Percentiles rank a stretch among this genome's conserved stretches.
phyloP scores from a whole-genome alignment of 2,113 vertebrate species.

The Pangasianodon gigas region DNA sequence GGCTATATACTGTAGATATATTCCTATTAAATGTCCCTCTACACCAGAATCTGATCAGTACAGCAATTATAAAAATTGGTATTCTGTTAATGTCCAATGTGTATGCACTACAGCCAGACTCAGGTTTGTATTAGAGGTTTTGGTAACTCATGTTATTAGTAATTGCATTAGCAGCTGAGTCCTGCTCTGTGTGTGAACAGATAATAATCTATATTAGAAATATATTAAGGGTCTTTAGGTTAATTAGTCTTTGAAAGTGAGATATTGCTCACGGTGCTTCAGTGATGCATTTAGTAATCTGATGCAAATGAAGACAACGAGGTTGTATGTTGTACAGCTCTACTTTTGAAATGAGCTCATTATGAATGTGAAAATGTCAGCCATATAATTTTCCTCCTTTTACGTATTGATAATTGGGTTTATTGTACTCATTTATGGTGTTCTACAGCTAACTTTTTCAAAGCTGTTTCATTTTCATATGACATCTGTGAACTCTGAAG shows the following conservation, averaged over 20 bases:
- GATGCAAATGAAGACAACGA: neutral
- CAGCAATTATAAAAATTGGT: neutral
- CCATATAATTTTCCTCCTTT: neutral
- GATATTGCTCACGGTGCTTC: neutral
- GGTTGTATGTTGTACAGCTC: neutral
- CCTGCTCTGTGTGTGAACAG: neutral
- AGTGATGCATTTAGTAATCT: neutral
- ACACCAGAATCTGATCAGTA: neutral
- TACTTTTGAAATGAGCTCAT: neutral
- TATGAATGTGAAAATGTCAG: neutral
- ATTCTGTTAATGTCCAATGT: neutral
- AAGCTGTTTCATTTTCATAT: neutral
- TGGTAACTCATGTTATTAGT: neutral
- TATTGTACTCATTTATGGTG: neutral
- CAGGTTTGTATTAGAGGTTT: neutral
- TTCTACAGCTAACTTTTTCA: neutral
- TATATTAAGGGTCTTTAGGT: constrained; percentile 1
- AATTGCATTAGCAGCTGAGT: neutral
- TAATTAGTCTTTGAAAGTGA: neutral
- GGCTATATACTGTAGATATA: neutral
- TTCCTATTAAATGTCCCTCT: neutral
- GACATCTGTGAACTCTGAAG: neutral
- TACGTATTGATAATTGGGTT: neutral
- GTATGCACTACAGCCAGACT: neutral
- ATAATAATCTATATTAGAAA: neutral